Evolutionary conservation across 64 coral and sea anemone species (phyloP).

Genomic region (Stylophora pistillata): DNA sequence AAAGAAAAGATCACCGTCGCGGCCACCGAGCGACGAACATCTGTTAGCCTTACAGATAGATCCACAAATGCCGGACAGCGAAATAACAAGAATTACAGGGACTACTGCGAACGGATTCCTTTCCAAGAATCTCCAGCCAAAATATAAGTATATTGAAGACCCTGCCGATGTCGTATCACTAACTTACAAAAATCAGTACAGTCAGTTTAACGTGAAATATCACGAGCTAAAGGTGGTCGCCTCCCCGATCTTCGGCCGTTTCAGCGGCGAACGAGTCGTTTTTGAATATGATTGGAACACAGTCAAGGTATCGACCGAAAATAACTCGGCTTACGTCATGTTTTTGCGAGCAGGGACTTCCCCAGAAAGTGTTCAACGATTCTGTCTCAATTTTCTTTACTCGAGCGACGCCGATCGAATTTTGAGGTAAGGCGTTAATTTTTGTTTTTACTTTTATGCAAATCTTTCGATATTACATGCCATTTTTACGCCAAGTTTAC

Average conservation of each 20-base stretch:
- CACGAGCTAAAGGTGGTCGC: slow-evolving; percentile 4
- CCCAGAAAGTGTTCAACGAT: slow-evolving; percentile 28
- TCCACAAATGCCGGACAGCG: slow-evolving; percentile 31
- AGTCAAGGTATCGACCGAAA: slow-evolving; percentile 18
- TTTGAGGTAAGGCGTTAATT: slow-evolving; percentile 30
- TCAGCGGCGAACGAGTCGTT: slow-evolving; percentile 27
- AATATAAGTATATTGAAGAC: slow-evolving; percentile 67
- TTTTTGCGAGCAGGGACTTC: slow-evolving; percentile 60
- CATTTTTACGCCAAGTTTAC: too few relatives aligned
- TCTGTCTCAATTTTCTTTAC: slow-evolving; percentile 23
- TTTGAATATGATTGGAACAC: slow-evolving; percentile 58
- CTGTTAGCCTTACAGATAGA: not conserved
- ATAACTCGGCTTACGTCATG: slow-evolving; percentile 51
- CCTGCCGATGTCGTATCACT: slow-evolving; percentile 44
- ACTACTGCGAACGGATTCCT: slow-evolving; percentile 42
- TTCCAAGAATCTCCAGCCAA: slow-evolving; percentile 7
- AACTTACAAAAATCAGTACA: slow-evolving; percentile 55
- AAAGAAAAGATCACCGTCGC: not conserved
- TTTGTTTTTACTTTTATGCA: not conserved
- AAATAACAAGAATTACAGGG: slow-evolving; percentile 20
- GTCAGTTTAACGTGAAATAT: slow-evolving; percentile 48
- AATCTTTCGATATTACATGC: not conserved
- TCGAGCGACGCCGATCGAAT: slow-evolving; percentile 16
- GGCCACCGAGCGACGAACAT: not conserved
- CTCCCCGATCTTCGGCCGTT: slow-evolving; percentile 43